Evolutionary conservation across 2,113 vertebrate species (phyloP), one percentile per base, ranked within the genome.

Genomic region (Bufo gargarizans): DNA sequence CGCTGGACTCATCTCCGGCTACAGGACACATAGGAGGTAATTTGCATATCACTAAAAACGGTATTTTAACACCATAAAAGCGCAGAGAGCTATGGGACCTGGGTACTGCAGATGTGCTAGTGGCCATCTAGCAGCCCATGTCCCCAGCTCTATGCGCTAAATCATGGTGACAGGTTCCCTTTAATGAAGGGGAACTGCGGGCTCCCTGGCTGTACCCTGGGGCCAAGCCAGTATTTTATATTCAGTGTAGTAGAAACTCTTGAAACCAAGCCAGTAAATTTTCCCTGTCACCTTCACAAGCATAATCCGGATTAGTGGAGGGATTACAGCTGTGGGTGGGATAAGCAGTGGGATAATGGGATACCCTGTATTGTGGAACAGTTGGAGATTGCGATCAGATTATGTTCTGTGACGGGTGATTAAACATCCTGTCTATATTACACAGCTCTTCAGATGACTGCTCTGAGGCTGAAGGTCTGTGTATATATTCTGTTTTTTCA

Each of bases 241-340:
- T 3, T 49, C 59, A 11, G 14, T 22, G 0, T 76, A 10, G 0
- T n/a, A 74, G 10, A 5, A 63, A 59, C 56, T 76, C 14, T 89
- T 79, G 90, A 78, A 89, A 65, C n/a, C 6, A 77, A 1, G 0
- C 56, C 17, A 0, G 20, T 84, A 0, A 0, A 45, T 77, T 90
- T 90, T 53, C 65, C 84, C 43, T 56, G 83, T 53, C 1, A 86
- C 86, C 71, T 84, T 87, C 91, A 76, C 84, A 11, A 59, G 74
- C 61, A 53, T 89, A 86, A 91, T 88, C 87, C 79, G 58, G 90
- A 89, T 82, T 83, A 89, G 53, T 86, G 79, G 6, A 6, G 81
- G 74, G 83, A 74, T 91, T 91, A 78, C 89, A 33, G 4, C 67
- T 3, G n/a, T 61, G 56, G 89, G 22, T 50, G 82, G 76, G 59